These are phyloP conservation scores for Scaptomyza pallida DNA, from an alignment of 1,140 invertebrate genomes.

Conservation along the genomic window DNA sequence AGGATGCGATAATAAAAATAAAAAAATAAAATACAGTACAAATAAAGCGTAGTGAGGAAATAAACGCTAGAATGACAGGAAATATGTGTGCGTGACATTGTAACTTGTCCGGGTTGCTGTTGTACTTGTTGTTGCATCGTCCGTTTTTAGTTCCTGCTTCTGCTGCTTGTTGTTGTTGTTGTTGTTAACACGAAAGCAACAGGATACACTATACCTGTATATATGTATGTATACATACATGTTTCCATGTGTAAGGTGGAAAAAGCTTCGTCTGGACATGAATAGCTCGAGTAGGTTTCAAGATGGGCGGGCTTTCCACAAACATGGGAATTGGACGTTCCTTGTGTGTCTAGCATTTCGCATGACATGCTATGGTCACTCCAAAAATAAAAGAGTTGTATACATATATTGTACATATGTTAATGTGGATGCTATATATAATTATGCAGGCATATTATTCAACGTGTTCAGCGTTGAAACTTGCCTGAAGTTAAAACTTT, in stretches of 20 bases:
- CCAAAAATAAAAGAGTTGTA: conserved; percentile 24
- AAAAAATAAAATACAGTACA: background rate
- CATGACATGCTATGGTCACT: conserved; percentile 32
- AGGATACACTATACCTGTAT: conserved; percentile 33
- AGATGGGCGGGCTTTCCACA: conserved; percentile 31
- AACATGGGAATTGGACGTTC: conserved; percentile 7
- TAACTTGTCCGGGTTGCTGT: conserved; percentile 49
- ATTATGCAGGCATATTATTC: background rate
- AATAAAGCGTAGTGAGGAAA: conserved; percentile 69
- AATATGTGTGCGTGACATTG: conserved; percentile 81
- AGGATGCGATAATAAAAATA: conserved; percentile 75
- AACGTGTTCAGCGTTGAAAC: background rate
- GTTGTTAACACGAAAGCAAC: conserved; percentile 44
- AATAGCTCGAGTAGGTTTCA: conserved; percentile 15
- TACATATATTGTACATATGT: background rate
- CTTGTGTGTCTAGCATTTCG: conserved; percentile 23
- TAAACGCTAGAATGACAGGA: conserved; percentile 80
- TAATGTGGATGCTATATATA: background rate
- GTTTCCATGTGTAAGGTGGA: background rate
- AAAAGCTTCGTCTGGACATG: conserved; percentile 14
- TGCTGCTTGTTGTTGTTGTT: conserved; percentile 10
- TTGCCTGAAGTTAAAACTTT: too few relatives aligned
- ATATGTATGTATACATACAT: conserved; percentile 5
- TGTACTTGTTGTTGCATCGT: conserved; percentile 4
- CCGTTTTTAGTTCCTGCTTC: background rate